Percentiles rank a stretch among this genome's conserved stretches.
Evolutionary conservation across 2,113 vertebrate genomes (phyloP).

Genomic region (Lamprotornis superbus): DNA sequence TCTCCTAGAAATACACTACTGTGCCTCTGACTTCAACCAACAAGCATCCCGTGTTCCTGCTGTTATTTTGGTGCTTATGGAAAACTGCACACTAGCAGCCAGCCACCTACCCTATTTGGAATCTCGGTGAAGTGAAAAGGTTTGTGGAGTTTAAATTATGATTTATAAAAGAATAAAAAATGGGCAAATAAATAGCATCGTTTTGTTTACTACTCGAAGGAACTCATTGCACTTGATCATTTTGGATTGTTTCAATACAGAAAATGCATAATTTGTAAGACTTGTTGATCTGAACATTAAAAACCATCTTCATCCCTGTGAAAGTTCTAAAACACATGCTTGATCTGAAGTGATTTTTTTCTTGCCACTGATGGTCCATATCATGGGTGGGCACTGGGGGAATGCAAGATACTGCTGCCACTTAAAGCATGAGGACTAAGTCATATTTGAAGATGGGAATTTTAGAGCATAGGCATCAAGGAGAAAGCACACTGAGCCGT

Average conservation of each 20-base stretch:
- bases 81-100: too few relatives aligned
- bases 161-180: not conserved
- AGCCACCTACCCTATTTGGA: not conserved
- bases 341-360: not conserved
- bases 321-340: not conserved
- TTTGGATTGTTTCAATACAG: not conserved
- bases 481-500: rapidly evolving
- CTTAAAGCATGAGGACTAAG: not conserved
- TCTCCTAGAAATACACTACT: not conserved
- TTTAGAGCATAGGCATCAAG: not conserved
- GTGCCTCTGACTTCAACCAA: not conserved
- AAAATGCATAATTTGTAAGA: not conserved
- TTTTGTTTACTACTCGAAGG: not conserved
- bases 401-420: not conserved
- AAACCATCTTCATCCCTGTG: not conserved
- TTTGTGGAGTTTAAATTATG: not conserved
- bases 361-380: not conserved
- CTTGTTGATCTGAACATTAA: not conserved
- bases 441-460: rapidly evolving
- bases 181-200: not conserved
- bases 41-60: rapidly evolving
- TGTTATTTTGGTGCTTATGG: not conserved
- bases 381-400: rapidly evolving
- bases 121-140: not conserved
- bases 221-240: not conserved